Evolutionary conservation across 2,797 vertebrate species (phyloP).

Genomic region (Erethizon dorsatum): DNA sequence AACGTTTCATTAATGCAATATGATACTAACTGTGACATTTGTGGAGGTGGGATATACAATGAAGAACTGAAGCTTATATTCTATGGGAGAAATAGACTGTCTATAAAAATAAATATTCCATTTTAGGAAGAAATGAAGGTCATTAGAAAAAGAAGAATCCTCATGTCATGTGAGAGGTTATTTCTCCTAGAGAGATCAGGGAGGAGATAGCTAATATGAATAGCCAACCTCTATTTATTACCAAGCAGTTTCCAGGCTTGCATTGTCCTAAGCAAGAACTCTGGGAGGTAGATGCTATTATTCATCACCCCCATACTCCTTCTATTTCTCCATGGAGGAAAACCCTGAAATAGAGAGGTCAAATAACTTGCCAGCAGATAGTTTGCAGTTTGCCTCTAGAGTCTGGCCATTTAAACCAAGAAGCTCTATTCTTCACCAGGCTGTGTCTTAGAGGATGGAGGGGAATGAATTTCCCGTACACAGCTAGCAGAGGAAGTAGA

Average conservation of each 20-base stretch:
- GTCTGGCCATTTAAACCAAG: not conserved
- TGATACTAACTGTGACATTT: conserved; percentile 17
- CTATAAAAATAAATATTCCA: conserved; percentile 54
- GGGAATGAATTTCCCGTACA: not conserved
- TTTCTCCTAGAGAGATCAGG: not conserved
- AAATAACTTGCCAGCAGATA: not conserved
- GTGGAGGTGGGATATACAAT: not conserved
- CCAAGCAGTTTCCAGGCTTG: not conserved
- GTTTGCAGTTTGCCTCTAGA: not conserved
- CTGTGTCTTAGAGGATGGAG: not conserved
- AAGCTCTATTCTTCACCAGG: not conserved
- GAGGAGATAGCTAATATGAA: not conserved
- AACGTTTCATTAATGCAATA: conserved; percentile 22
- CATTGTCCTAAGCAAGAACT: not conserved
- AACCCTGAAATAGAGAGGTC: not conserved
- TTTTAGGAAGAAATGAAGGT: conserved; percentile 34
- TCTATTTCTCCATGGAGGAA: not conserved
- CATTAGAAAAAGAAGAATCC: conserved; percentile 19
- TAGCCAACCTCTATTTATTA: conserved; percentile 7
- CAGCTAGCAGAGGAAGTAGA: not conserved
- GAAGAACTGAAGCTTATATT: conserved; percentile 25
- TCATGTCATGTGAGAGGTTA: not conserved
- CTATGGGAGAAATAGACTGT: not conserved
- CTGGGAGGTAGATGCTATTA: not conserved
- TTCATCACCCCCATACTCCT: not conserved